A percentile compares a stretch with the other conserved stretches of the same genome.
Conservation (phyloP, 2,888 invertebrate species). For the Hoplodrina blanda region DNA sequence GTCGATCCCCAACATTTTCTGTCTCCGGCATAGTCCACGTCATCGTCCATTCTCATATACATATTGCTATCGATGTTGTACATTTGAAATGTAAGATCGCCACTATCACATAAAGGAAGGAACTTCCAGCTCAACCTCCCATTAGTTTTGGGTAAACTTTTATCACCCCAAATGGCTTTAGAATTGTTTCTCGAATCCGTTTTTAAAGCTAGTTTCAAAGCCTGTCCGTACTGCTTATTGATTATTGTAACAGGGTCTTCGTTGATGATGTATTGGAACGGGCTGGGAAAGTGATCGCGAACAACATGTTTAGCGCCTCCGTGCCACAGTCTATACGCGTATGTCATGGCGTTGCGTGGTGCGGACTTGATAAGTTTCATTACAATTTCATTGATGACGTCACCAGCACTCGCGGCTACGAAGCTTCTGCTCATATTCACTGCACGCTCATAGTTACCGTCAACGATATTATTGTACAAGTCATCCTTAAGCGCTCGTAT, state of each 20-base stretch:
- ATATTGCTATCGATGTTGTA: constrained; percentile 58
- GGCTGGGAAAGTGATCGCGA: constrained; percentile 60
- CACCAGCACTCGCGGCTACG: constrained; percentile 24
- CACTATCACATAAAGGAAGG: constrained; percentile 55
- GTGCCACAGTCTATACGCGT: constrained; percentile 67
- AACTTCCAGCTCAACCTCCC: constrained; percentile 65
- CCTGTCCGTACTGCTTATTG: constrained; percentile 49
- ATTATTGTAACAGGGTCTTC: constrained; percentile 58
- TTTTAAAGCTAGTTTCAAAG: constrained; percentile 59
- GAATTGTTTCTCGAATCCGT: constrained; percentile 50
- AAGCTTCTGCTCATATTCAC: constrained; percentile 56
- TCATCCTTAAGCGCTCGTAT: constrained; percentile 48
- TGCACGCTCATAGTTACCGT: constrained; percentile 61
- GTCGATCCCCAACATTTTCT: constrained; percentile 62
- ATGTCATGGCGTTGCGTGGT: constrained; percentile 55
- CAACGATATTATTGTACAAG: constrained; percentile 55
- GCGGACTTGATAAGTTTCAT: constrained; percentile 49
- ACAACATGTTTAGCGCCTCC: constrained; percentile 55
- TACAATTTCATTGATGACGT: constrained; percentile 40
- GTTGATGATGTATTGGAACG: constrained; percentile 61
- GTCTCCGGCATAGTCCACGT: constrained; percentile 50
- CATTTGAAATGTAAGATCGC: constrained; percentile 65
- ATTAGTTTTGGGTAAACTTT: constrained; percentile 33
- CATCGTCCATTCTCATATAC: constrained; percentile 63
- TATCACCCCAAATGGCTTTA: constrained; percentile 63